Conservation (phyloP, 2,113 vertebrate genomes). For the Corydoras maculifer region DNA sequence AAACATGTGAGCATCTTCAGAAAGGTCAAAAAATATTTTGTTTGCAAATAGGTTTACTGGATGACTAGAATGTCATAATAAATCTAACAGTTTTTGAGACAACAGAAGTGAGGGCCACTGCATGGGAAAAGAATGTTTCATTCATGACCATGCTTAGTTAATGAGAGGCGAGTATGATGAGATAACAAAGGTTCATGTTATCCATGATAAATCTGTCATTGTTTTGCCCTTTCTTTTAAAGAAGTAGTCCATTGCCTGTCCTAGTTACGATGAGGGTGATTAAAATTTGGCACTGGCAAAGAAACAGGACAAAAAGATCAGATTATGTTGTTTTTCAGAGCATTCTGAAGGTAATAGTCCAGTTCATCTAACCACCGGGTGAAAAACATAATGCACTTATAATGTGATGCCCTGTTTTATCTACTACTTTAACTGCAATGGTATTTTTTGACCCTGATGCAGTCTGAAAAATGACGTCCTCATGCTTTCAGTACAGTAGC, state of each 20-base stretch:
- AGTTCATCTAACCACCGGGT: constrained; percentile 62
- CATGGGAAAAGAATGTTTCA: constrained; percentile 61
- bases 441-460: too few species aligned
- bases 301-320: constrained; percentile 48
- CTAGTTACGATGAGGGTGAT: constrained; percentile 47
- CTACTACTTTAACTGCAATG: not conserved
- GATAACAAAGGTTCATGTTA: constrained; percentile 57
- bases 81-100: constrained; percentile 53
- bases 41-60: too few species aligned
- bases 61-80: too few species aligned
- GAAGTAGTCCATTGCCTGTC: constrained; percentile 51
- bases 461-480: too few species aligned
- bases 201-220: constrained; percentile 68
- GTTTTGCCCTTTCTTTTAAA: constrained; percentile 61
- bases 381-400: constrained; percentile 44
- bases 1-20: not conserved
- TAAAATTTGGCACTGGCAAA: constrained; percentile 47
- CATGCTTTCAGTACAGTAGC: too few species aligned
- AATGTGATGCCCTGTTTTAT: constrained; percentile 11
- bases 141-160: constrained; percentile 63
- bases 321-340: constrained; percentile 60
- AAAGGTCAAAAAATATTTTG: too few species aligned
- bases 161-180: constrained; percentile 51
- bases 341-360: constrained; percentile 61
- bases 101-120: constrained; percentile 57